phyloP scores from a whole-genome alignment of 2,113 vertebrate species.

The Serilophus lunatus region DNA sequence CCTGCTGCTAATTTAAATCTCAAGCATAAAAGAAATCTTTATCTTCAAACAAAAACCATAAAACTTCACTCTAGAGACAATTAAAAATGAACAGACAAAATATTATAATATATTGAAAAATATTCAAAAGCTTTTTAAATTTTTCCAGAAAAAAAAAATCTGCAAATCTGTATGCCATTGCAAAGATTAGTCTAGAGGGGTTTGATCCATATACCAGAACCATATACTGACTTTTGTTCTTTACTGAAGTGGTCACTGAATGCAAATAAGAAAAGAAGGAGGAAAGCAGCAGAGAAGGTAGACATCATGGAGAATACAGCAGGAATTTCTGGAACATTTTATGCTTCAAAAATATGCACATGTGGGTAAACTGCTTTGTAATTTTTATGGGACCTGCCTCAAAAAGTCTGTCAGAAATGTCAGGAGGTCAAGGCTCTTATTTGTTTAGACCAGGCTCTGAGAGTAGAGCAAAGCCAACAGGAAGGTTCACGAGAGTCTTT shows the following conservation, averaged over 20 bases:
- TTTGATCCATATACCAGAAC: background rate
- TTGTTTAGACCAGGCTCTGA: background rate
- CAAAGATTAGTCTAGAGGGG: background rate
- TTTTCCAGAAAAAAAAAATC: background rate
- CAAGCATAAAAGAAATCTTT: background rate
- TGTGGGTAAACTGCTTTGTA: background rate
- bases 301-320: background rate
- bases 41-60: background rate
- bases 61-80: background rate
- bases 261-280: background rate
- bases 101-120: background rate
- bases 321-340: background rate
- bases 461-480: background rate
- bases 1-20: background rate
- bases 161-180: background rate
- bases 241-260: background rate
- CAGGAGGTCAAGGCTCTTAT: background rate
- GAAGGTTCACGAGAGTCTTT: background rate
- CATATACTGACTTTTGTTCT: background rate
- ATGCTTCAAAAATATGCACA: background rate
- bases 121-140: background rate
- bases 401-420: background rate
- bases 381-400: background rate
- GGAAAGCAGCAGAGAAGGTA: background rate
- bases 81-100: constrained; percentile 18